Percentiles rank a stretch among this genome's conserved stretches.
These are phyloP conservation scores for Cotesia glomerata DNA, from an alignment of 1,140 invertebrate species.

Conservation along the genomic window DNA sequence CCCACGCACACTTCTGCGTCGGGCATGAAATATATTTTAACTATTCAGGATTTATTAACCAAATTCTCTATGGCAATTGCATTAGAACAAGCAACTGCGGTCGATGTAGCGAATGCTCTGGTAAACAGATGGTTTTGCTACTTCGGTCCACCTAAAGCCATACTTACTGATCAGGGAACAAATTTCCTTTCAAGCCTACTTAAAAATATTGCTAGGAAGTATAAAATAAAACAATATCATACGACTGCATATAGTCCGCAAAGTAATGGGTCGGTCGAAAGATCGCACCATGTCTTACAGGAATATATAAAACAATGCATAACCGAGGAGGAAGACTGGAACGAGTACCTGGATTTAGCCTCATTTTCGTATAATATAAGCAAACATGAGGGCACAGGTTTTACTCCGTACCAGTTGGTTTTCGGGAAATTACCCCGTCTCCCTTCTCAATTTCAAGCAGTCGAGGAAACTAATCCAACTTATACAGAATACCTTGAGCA, in stretches of 20 bases:
- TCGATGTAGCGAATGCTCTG: slow-evolving; percentile 35
- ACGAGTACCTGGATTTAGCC: slow-evolving; percentile 3
- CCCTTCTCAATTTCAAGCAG: not conserved
- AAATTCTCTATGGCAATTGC: slow-evolving; percentile 31
- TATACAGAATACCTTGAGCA: not conserved
- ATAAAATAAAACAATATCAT: slow-evolving; percentile 37
- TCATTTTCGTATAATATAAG: slow-evolving; percentile 3
- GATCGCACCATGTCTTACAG: slow-evolving; percentile 15
- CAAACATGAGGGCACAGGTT: slow-evolving; percentile 7
- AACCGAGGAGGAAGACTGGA: slow-evolving; percentile 1
- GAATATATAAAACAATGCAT: not conserved
- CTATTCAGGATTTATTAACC: slow-evolving; percentile 41
- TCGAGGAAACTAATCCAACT: not conserved
- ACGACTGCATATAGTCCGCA: slow-evolving; percentile 12
- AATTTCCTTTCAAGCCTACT: slow-evolving; percentile 37
- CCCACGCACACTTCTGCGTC: slow-evolving; percentile 31
- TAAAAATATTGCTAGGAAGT: slow-evolving; percentile 36
- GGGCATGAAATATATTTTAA: slow-evolving; percentile 43
- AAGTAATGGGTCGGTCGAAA: slow-evolving; percentile 1
- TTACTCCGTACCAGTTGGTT: slow-evolving; percentile 14
- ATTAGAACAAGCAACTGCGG: slow-evolving; percentile 36
- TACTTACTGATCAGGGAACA: slow-evolving; percentile 44
- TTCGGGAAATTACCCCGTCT: slow-evolving; percentile 6
- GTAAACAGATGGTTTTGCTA: slow-evolving; percentile 37
- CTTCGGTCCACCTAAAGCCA: slow-evolving; percentile 39